Base-by-base conservation (phyloP, 2,113 vertebrate species). In the Microtus montanus region DNA sequence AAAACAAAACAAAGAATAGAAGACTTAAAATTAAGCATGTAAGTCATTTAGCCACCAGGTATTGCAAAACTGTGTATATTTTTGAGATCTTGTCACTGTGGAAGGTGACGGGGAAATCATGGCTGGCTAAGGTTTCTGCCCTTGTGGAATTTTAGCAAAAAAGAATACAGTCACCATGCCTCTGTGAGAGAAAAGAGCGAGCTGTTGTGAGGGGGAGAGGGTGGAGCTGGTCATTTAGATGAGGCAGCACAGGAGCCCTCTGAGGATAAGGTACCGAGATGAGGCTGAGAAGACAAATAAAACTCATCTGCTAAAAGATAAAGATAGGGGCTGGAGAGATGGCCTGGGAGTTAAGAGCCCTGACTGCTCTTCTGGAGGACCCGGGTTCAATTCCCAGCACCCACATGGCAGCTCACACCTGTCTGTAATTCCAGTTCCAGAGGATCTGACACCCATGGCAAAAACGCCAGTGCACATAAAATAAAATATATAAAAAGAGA, bases 41-140 rank as follows among this genome's bases (percentile, higher is more conserved):
- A 92, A 73, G 28, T 74, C 75, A 96, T 87, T 92, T 74, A 78
- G 75, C 87, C 47, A 83, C 71, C 47, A 89, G 78, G 14, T 86
- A 73, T n/a, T 86, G n/a, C 54, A 86, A 90, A 86, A 77, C n/a
- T 26, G 75, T 68, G 41, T 89, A 47, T 49, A 77, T 52, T 73
- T 91, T 82, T 89, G 74, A 77, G 66, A 88, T 89, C 35, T 58
- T n/a, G 58, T 91, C 86, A 84, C 83, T 54, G 22, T 95, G 33
- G 1, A 87, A 44, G 80, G 41, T 83, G 49, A 82, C 83, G 19
- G 63, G 7, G 14, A 64, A 52, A 85, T 61, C 49, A 78, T n/a
- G 44, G 47, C 66, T 14, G 88, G 38, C 15, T 71, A 95, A 92
- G 89, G 44, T 64, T 35, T 33, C 41, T 85, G n/a, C 20, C 86